Evolutionary conservation across 2,113 vertebrate species (phyloP).

Genomic region (Percina caprodes): DNA sequence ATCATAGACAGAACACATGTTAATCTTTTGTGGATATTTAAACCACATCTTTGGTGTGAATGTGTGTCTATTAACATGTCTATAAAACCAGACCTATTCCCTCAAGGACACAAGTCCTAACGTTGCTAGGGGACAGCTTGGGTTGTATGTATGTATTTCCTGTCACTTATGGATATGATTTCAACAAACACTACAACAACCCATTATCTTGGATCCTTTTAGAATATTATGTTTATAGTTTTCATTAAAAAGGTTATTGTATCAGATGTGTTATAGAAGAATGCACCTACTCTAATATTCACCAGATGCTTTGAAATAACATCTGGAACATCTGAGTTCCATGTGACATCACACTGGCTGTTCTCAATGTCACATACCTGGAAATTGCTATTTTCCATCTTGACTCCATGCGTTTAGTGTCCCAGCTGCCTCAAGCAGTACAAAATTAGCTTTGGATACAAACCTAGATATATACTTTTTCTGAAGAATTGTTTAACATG

Average conservation of each 20-base stretch:
- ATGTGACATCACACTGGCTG: constrained; percentile 39
- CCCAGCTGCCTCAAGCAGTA: neutral
- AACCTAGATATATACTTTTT: neutral
- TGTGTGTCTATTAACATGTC: neutral
- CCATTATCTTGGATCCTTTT: neutral
- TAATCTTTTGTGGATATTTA: neutral
- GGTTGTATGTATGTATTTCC: constrained; percentile 22
- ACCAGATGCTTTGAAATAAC: constrained; percentile 39
- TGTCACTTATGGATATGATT: neutral
- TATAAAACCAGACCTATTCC: neutral
- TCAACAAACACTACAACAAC: neutral
- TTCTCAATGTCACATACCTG: constrained; percentile 36
- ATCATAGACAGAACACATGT: neutral
- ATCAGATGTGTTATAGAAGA: neutral
- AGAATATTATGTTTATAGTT: neutral
- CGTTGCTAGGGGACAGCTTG: constrained; percentile 46
- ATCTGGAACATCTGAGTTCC: constrained; percentile 48
- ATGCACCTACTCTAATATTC: neutral
- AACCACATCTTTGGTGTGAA: constrained; percentile 1
- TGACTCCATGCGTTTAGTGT: constrained; percentile 30
- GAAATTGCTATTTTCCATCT: constrained; percentile 39
- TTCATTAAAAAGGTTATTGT: neutral
- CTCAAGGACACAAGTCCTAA: constrained; percentile 9
- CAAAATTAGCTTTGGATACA: neutral
- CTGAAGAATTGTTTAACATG: neutral